These are phyloP conservation scores for Agrochola circellaris DNA, from an alignment of 2,888 invertebrate species.

Conservation along the genomic window DNA sequence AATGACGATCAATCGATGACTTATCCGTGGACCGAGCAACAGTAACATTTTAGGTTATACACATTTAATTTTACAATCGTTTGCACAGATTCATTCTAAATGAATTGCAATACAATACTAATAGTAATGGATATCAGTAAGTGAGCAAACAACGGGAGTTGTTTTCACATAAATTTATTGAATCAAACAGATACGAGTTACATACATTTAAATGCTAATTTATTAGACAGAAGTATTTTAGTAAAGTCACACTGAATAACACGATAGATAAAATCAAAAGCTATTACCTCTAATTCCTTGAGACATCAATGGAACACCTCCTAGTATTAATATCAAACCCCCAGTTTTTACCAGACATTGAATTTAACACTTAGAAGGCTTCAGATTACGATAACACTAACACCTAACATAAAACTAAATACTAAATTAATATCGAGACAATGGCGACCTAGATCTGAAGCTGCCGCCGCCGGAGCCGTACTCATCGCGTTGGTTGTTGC, in stretches of 20 bases:
- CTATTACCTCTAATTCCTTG: conserved; percentile 86
- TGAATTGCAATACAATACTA: conserved; percentile 48
- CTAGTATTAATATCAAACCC: conserved; percentile 88
- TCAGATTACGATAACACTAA: conserved; percentile 91
- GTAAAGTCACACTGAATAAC: conserved; percentile 64
- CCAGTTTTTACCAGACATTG: conserved; percentile 85
- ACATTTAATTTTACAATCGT: conserved; percentile 54
- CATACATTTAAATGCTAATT: conserved; percentile 61
- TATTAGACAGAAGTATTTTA: conserved; percentile 57
- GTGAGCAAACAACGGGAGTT: conserved; percentile 61
- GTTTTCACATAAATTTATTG: conserved; percentile 65
- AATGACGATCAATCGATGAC: conserved; percentile 54
- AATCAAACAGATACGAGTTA: conserved; percentile 64
- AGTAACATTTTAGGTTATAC: conserved; percentile 64
- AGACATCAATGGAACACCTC: conserved; percentile 84
- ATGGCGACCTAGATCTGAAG: conserved; percentile 89
- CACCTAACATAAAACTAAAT: conserved; percentile 85
- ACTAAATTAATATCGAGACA: conserved; percentile 88
- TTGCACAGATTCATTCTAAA: conserved; percentile 42
- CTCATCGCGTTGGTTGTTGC: conserved; percentile 84
- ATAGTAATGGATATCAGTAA: conserved; percentile 57
- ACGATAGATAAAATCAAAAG: conserved; percentile 62
- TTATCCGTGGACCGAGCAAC: conserved; percentile 58
- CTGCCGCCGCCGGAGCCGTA: conserved; percentile 87
- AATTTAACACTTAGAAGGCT: conserved; percentile 90